phyloP scores from a whole-genome alignment of 2,113 vertebrate genomes.

The Rhinopomastus cyanomelas region DNA sequence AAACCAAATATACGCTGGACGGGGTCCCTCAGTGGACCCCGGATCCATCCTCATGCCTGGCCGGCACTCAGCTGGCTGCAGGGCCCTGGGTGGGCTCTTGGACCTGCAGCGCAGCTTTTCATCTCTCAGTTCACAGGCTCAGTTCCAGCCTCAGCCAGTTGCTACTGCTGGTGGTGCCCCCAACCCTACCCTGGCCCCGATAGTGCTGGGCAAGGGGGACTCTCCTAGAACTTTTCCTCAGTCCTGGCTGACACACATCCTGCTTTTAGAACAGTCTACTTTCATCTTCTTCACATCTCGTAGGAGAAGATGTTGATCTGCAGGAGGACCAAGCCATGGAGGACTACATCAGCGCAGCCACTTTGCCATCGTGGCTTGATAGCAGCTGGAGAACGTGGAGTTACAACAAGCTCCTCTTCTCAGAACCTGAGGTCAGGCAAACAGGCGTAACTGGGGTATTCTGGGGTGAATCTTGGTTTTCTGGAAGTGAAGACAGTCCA shows the following conservation, averaged over 20 bases:
- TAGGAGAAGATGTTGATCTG: neutral
- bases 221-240: neutral
- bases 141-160: neutral
- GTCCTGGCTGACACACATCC: neutral
- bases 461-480: neutral
- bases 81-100: constrained; percentile 57
- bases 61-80: neutral
- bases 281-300: neutral
- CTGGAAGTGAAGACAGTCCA: neutral
- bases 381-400: neutral
- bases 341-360: fast-evolving
- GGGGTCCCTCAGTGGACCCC: neutral
- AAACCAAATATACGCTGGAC: constrained; percentile 48
- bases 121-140: neutral
- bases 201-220: fast-evolving
- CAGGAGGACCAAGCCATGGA: neutral
- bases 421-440: neutral
- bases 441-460: neutral
- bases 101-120: neutral
- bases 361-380: fast-evolving
- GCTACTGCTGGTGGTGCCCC: neutral
- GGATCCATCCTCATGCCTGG: constrained; percentile 1
- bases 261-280: neutral
- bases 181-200: fast-evolving
- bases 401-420: neutral